Evolutionary conservation across 2,797 vertebrate species (phyloP).

Genomic region (Diglossa cyanea): DNA sequence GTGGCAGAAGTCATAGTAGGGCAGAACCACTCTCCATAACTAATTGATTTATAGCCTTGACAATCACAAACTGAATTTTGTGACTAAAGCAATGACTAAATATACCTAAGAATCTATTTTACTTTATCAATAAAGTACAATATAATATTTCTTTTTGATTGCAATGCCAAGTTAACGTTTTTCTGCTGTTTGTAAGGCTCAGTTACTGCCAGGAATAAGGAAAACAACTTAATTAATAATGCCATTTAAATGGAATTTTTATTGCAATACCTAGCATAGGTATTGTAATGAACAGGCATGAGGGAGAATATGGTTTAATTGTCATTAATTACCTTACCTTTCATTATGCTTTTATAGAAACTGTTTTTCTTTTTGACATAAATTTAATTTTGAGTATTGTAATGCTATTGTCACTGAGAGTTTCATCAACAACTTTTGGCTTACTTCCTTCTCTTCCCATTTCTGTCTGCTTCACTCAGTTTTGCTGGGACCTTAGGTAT

Average conservation of each 20-base stretch:
- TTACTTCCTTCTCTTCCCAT: background rate
- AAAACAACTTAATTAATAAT: constrained; percentile 61
- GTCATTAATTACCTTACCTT: constrained; percentile 39
- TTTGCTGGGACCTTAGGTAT: background rate
- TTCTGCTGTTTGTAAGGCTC: constrained; percentile 37
- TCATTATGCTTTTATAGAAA: background rate
- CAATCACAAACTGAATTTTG: background rate
- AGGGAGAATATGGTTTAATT: background rate
- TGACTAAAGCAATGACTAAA: background rate
- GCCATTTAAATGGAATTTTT: constrained; percentile 44
- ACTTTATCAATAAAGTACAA: background rate
- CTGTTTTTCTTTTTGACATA: background rate
- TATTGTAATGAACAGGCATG: constrained; percentile 27
- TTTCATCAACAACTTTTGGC: background rate
- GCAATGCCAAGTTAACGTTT: constrained; percentile 16
- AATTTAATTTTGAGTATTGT: constrained; percentile 20
- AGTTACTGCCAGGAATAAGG: constrained; percentile 24
- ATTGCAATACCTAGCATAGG: constrained; percentile 16
- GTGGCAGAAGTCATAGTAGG: background rate
- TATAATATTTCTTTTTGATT: constrained; percentile 40
- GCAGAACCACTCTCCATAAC: background rate
- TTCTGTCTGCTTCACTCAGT: background rate
- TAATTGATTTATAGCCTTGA: background rate
- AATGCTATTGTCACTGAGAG: background rate
- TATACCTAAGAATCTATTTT: background rate